phyloP scores from a whole-genome alignment of 2,888 invertebrate genomes.

The Cephonodes hylas region DNA sequence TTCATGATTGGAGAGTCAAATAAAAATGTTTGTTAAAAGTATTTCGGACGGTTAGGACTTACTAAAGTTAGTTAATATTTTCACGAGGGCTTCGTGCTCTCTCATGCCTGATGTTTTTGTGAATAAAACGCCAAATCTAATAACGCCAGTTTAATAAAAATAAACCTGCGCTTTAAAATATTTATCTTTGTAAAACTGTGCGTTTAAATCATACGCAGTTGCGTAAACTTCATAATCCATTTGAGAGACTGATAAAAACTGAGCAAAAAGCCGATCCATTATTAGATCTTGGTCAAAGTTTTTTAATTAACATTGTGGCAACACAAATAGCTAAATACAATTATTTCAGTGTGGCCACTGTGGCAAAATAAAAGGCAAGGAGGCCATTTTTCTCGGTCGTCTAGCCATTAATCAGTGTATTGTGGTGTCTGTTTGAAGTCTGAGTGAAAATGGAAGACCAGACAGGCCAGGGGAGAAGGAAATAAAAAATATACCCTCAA shows the following conservation, averaged over 20 bases:
- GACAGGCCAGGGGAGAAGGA: constrained; percentile 68
- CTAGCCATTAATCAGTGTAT: constrained; percentile 64
- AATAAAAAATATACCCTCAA: constrained; percentile 71
- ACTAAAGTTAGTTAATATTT: constrained; percentile 7
- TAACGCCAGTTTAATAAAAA: background rate
- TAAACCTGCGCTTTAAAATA: background rate
- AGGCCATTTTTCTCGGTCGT: constrained; percentile 19
- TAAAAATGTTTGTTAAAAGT: constrained; percentile 9
- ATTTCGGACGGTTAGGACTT: constrained; percentile 9
- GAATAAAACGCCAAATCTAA: constrained; percentile 2
- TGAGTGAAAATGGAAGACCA: constrained; percentile 65
- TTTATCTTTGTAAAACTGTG: background rate
- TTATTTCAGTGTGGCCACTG: background rate
- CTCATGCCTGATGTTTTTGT: constrained; percentile 1
- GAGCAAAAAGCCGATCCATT: background rate
- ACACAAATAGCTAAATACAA: background rate
- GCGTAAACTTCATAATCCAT: background rate
- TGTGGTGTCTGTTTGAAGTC: constrained; percentile 69
- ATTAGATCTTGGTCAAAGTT: background rate
- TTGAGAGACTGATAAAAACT: background rate
- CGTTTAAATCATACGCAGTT: background rate
- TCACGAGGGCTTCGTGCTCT: background rate
- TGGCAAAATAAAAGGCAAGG: constrained; percentile 8
- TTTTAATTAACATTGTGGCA: background rate
- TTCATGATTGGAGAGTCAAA: constrained; percentile 9